Evolutionary conservation across 2,797 vertebrate genomes (phyloP).

Genomic region (Gymnoscopelus braueri): DNA sequence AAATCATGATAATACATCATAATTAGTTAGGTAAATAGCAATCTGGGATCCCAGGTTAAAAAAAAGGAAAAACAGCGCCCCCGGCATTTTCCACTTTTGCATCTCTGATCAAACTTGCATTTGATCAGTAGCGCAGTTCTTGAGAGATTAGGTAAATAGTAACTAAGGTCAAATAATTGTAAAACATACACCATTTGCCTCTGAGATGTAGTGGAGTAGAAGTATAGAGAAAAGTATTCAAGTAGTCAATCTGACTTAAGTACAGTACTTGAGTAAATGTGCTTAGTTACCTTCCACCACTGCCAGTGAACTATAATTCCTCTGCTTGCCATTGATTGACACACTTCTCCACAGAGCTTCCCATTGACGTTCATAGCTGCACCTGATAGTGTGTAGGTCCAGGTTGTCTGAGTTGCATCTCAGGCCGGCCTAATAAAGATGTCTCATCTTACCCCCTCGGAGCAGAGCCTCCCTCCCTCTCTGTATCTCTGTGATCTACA

Average conservation of each 20-base stretch:
- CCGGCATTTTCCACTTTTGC: too few relatives aligned
- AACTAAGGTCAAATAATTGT: too few relatives aligned
- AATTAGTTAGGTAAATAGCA: too few relatives aligned
- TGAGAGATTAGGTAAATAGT: too few relatives aligned
- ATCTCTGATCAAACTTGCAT: too few relatives aligned
- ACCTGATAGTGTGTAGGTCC: slow-evolving; percentile 10
- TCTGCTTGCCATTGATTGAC: slow-evolving; percentile 10
- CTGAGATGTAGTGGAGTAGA: too few relatives aligned
- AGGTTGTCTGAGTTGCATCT: slow-evolving; percentile 33
- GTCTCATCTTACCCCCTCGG: slow-evolving; percentile 37
- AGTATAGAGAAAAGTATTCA: slow-evolving; percentile 29
- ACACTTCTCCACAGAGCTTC: slow-evolving; percentile 17
- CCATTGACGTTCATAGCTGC: slow-evolving; percentile 13
- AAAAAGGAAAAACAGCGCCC: too few relatives aligned
- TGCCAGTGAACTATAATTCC: neutral
- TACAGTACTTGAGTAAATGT: too few relatives aligned
- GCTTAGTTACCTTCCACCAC: neutral
- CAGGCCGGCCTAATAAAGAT: slow-evolving; percentile 49
- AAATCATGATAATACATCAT: too few relatives aligned
- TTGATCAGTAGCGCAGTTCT: too few relatives aligned
- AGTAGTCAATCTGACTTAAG: slow-evolving; percentile 8
- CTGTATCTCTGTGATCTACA: slow-evolving; percentile 47
- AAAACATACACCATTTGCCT: too few relatives aligned
- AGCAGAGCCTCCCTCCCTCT: slow-evolving; percentile 35
- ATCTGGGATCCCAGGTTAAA: too few relatives aligned